Base-by-base conservation (phyloP, 2,113 vertebrate species). In the Phrynosoma blainvillii region DNA sequence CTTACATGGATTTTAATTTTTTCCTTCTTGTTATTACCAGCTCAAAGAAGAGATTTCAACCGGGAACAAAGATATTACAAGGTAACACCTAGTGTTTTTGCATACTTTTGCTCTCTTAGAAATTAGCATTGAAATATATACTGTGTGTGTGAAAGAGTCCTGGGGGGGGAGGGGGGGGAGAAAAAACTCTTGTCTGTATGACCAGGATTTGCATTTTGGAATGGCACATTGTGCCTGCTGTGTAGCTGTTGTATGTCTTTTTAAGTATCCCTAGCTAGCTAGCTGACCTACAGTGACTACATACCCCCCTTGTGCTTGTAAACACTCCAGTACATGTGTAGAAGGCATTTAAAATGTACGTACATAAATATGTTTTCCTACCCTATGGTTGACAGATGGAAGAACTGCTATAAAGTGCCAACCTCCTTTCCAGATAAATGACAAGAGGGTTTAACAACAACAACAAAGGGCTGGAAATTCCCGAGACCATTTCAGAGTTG, bases 1-100 rank as follows among this genome's bases (percentile, higher is more conserved):
- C 36, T 79, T 32, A 8, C 40, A n/a, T 42, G 32, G 18, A 23
- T 25, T 36, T 88, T 40, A 88, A 21, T 36, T 56, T 70, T 18
- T 42, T 68, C 2, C 36, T 18, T 20, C 18, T n/a, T 54, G 10
- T 20, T 42, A 6, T 25, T 54, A 52, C 1, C 71, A 96, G 96
- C 94, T 10, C 95, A 93, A 91, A 94, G 95, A 89, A 94, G 94
- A 89, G 94, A 94, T 79, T 95, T 95, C 90, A 96, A 96, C 89
- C 89, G 94, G 32, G 95, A 96, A 20, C 95, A 96, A 90, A 95
- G 95, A 82, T 93, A 87, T 86, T 94, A 93, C 89, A 96, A 96
- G 94, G 96, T 96, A 91, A 91, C 88, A 70, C 27, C 71, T n/a
- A 32, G 5, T 25, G 0, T 25, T 81, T 73, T 23, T 21, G 5